Evolutionary conservation across 2,888 invertebrate genomes (phyloP), one percentile per base, ranked within the genome.

Genomic region (Tenthredo notha): DNA sequence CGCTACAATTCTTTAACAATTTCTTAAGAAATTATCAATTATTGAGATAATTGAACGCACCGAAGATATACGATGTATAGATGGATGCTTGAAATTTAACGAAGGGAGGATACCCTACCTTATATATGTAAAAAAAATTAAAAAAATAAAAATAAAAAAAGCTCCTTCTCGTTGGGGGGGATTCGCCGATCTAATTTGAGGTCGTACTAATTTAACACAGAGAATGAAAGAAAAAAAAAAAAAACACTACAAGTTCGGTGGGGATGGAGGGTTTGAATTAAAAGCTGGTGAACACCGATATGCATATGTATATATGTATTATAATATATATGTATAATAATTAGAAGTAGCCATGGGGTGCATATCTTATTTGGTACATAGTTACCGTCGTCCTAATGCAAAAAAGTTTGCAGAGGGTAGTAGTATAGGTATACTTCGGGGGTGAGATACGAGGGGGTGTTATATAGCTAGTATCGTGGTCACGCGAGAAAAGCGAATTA

Each of bases 171-270:
- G 37, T 2, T 33, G 5, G 83, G 61, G 85, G 87, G 86, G 86
- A 85, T 88, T 89, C 86, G 87, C 67, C 82, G 74, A 82, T 87
- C 89, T 92, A 90, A 92, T 92, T 92, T 90, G 90, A 90, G 91
- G 92, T 91, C 90, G 85, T 89, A 61, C 89, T 91, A 90, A 92
- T 92, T 92, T 90, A 86, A 86, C 89, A 90, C 89, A 88, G 70
- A 33, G 33, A 50, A 70, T 15, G 72, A 70, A 43, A 83, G 47
- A 70, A 50, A 47, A 29, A 84, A 86, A 87, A 87, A 88, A 88
- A 87, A 89, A 67, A 6, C 18, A 40, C 18, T 21, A 40, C 40
- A 40, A 72, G 37, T 10, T n/a, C 10, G 15, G 4, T 25, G 9
- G 15, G 21, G 21, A 2, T 21, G 21, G 72, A 33, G 37, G 70